Evolutionary conservation across 2,888 invertebrate species (phyloP), one percentile per base, ranked within the genome.

Genomic region (Lasius fuliginosus): DNA sequence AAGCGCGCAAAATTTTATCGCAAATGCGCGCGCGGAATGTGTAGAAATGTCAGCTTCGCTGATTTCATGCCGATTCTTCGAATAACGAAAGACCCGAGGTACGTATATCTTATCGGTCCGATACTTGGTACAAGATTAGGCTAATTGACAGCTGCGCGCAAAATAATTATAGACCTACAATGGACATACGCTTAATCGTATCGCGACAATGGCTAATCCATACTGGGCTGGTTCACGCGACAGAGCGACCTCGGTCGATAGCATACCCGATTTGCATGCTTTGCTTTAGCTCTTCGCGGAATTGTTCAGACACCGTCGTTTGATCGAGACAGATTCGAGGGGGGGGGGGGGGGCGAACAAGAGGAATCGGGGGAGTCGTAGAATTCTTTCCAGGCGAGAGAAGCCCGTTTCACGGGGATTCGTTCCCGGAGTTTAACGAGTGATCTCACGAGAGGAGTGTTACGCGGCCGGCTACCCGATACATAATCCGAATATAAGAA

Each of bases 151-250:
- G 46, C 74, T 27, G 79, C 23, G 36, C 64, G 58, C 46, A 23
- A 33, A 81, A 73, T 73, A 81, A 81, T 81, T 73, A 73, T 46
- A 49, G 60, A n/a, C 42, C 73, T 40, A 12, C 68, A n/a, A 30
- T 11, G 56, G 79, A 71, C 79, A 67, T 53, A 42, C 46, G 79
- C 36, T 81, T 81, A 46, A 60, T 49, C 73, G 90, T 90, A 89
- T 90, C 89, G 88, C 88, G 76, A 56, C 62, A 46, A 42, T 60
- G 58, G 71, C 79, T 81, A 83, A 84, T 84, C 81, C 82, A 73
- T 81, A 81, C 23, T 81, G 76, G 71, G 40, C 18, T 56, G 71
- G 71, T 86, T 82, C 75, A 85, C 86, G 83, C 83, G 53, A 77
- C 46, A 30, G n/a, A 33, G 36, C 9, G 42, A 18, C n/a, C 53